Conservation (phyloP, 2,888 invertebrate genomes). For the Eurytoma californica region DNA sequence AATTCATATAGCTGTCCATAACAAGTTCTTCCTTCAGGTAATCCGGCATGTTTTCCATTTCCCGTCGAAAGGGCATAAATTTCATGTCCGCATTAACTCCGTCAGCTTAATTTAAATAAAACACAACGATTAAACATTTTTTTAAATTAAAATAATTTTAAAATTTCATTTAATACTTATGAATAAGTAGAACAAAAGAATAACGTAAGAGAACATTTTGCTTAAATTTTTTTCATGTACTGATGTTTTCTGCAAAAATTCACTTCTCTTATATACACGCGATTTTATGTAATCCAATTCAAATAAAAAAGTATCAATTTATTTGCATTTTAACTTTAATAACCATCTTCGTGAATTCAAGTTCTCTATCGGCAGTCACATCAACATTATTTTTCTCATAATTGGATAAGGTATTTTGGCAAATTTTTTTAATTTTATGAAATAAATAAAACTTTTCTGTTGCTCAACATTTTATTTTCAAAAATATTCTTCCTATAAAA, state of each 20-base stretch:
- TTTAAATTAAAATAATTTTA: background rate
- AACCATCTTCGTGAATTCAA: background rate
- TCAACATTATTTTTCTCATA: too few relatives aligned
- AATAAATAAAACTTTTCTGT: too few relatives aligned
- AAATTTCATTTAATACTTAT: constrained; percentile 29
- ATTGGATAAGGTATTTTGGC: too few relatives aligned
- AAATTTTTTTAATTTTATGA: too few relatives aligned
- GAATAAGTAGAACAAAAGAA: constrained; percentile 22
- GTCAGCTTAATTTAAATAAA: constrained; percentile 13
- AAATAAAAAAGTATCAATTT: constrained; percentile 12
- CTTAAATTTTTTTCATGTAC: constrained; percentile 3
- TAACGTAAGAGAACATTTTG: constrained; percentile 26
- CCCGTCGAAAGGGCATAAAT: constrained; percentile 14
- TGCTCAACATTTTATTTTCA: too few relatives aligned
- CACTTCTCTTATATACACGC: constrained; percentile 48
- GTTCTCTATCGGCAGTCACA: too few relatives aligned
- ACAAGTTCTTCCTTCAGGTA: constrained; percentile 54
- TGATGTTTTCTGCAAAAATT: background rate
- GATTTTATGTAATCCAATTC: constrained; percentile 32
- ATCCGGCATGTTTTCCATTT: constrained; percentile 52
- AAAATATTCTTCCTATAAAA: too few relatives aligned
- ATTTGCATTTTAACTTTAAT: background rate
- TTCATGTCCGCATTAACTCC: constrained; percentile 13
- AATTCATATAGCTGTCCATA: constrained; percentile 56
- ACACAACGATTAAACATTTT: background rate